phyloP scores from a whole-genome alignment of 1,140 invertebrate genomes.

The Zaprionus tsacasi region DNA sequence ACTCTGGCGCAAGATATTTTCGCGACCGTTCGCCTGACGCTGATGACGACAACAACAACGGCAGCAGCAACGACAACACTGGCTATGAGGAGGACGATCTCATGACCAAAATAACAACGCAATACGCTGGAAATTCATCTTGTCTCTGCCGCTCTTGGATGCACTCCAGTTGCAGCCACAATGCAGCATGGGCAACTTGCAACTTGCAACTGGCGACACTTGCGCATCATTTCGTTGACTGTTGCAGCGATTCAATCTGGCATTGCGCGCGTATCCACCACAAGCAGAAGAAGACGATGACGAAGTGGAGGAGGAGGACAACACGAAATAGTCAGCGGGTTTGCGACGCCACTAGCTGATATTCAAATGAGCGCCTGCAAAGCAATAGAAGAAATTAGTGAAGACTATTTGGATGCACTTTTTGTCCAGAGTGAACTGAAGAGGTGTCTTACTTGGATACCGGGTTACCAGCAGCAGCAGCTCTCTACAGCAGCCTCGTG shows the following conservation, averaged over 20 bases:
- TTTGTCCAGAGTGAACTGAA: neutral
- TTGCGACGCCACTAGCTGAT: neutral
- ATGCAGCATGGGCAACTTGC: conserved; percentile 44
- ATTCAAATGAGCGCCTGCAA: neutral
- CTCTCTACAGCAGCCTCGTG: neutral
- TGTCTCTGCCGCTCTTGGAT: conserved; percentile 33
- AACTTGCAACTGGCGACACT: conserved; percentile 63
- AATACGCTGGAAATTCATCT: conserved; percentile 78
- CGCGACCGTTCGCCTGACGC: conserved; percentile 31
- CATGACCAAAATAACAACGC: conserved; percentile 78
- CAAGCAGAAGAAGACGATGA: too few species aligned
- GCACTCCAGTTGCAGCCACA: neutral
- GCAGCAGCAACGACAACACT: conserved; percentile 11
- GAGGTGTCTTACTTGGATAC: neutral
- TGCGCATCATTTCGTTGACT: conserved; percentile 70
- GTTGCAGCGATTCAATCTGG: conserved; percentile 17
- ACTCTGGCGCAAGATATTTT: conserved; percentile 33
- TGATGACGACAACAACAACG: conserved; percentile 34
- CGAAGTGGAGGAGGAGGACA: neutral
- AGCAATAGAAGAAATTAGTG: neutral
- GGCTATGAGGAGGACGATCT: conserved; percentile 51
- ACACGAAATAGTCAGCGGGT: conserved; percentile 18
- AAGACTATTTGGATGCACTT: neutral
- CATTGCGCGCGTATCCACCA: neutral
- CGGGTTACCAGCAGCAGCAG: too few species aligned